Evolutionary conservation across 1,140 invertebrate species (phyloP).

Genomic region (Panulirus ornatus): DNA sequence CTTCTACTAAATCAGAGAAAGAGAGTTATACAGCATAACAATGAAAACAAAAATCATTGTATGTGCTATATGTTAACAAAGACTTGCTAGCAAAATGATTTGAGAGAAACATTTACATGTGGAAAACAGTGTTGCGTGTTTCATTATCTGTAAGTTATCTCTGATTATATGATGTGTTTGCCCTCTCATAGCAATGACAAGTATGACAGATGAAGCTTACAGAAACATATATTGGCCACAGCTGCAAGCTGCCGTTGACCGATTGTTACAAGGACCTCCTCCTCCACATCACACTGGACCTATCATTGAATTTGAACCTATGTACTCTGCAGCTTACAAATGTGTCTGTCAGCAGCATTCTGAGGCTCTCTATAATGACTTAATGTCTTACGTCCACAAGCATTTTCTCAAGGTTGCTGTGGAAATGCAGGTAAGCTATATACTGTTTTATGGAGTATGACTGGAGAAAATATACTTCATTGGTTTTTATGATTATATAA

Average conservation of each 20-base stretch:
- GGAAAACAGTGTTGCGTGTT: too few species aligned
- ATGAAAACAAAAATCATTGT: too few species aligned
- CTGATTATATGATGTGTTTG: too few species aligned
- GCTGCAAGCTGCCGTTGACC: conserved; percentile 43
- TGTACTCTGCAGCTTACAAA: conserved; percentile 67
- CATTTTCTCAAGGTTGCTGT: conserved; percentile 53
- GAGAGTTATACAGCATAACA: too few species aligned
- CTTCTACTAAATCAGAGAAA: too few species aligned
- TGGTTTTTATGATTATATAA: too few species aligned
- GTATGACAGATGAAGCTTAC: conserved; percentile 57
- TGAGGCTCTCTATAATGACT: conserved; percentile 59
- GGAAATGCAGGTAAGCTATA: conserved; percentile 49
- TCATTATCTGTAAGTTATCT: too few species aligned
- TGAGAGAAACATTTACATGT: too few species aligned
- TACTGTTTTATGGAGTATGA: too few species aligned
- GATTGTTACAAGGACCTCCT: conserved; percentile 51
- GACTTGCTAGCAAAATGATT: too few species aligned
- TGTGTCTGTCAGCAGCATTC: conserved; percentile 68
- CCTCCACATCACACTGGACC: conserved; percentile 45
- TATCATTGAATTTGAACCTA: conserved; percentile 64
- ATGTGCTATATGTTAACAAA: too few species aligned
- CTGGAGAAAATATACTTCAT: too few species aligned
- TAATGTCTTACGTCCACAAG: conserved; percentile 51
- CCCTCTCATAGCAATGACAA: conserved; percentile 22
- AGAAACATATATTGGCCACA: conserved; percentile 61